Evolutionary conservation across 2,888 invertebrate genomes (phyloP), one percentile per base, ranked within the genome.

Genomic region (Teleogryllus oceanicus): DNA sequence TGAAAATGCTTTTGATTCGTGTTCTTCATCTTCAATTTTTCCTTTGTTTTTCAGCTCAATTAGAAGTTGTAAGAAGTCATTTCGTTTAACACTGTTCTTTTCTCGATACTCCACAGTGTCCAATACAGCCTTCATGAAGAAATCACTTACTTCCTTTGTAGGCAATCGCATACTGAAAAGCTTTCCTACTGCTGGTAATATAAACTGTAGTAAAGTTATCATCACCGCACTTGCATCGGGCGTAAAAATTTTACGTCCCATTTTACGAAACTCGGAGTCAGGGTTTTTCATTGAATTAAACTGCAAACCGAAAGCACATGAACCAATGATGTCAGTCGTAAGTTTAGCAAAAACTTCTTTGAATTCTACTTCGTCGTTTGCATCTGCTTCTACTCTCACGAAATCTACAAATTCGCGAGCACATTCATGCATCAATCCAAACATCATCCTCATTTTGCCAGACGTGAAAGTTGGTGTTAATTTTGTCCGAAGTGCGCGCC

Each of bases 381-480:
- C 80, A 80, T 87, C 81, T 81, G 84, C 76, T 79, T 85, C 79
- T 49, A 87, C 85, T 49, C 87, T 85, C 10, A 89, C 86, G 81
- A 89, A 88, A 10, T 85, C 84, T 2, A 88, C 85, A 82, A 92
- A 88, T 80, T 90, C 88, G 18, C 88, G 86, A 0, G 90, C 90
- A 79, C 91, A 90, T 74, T 89, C 87, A 74, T 90, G 88, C 12
- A 92, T 89, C 0, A 90, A 88, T 0, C 88, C 87, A 83, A 91
- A 92, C 91, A 93, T 92, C 2, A 86, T 89, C 85, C 91, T 93
- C 77, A 93, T 85, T 85, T 92, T 93, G 11, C 90, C 91, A 0
- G 92, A 89, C 0, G 93, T 90, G 84, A 93, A 94, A 0, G 91
- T 89, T 0, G 93, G 92, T 1, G 92, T 89, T 84, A 93, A 86